phyloP scores from a whole-genome alignment of 2,113 vertebrate species.

The Notothenia rossii region DNA sequence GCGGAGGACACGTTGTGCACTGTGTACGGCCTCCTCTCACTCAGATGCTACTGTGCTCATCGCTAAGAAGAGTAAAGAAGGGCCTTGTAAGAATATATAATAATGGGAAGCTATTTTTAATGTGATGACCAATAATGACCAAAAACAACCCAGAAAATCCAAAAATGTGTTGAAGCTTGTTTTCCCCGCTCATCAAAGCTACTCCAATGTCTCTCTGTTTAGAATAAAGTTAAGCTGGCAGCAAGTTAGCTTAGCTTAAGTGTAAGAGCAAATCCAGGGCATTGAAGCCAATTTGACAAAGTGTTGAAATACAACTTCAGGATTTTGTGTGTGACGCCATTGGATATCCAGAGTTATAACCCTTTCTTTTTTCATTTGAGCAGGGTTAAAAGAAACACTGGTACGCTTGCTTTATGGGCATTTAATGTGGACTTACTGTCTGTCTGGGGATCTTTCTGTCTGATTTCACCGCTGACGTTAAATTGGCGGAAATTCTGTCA shows the following conservation, averaged over 20 bases:
- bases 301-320: no score
- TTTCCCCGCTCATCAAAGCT: slow-evolving; percentile 6
- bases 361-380: no score
- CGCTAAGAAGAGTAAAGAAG: background rate
- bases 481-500: no score
- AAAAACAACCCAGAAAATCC: background rate
- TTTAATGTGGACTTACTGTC: no score
- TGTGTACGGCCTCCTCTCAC: slow-evolving; percentile 10
- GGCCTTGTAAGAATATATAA: slow-evolving; percentile 5
- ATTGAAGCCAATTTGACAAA: no score
- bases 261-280: no score
- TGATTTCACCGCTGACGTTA: no score
- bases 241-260: background rate
- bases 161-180: background rate
- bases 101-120: slow-evolving; percentile 28
- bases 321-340: no score
- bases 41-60: background rate
- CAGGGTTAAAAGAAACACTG: no score
- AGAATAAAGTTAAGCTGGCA: background rate
- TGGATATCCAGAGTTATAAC: no score
- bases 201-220: background rate
- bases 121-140: slow-evolving; percentile 15
- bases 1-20: slow-evolving; percentile 33
- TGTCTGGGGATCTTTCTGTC: background rate
- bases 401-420: no score